Evolutionary conservation across 1,140 invertebrate species (phyloP), one percentile per base, ranked within the genome.

Genomic region (Cyphomyrmex costatus): DNA sequence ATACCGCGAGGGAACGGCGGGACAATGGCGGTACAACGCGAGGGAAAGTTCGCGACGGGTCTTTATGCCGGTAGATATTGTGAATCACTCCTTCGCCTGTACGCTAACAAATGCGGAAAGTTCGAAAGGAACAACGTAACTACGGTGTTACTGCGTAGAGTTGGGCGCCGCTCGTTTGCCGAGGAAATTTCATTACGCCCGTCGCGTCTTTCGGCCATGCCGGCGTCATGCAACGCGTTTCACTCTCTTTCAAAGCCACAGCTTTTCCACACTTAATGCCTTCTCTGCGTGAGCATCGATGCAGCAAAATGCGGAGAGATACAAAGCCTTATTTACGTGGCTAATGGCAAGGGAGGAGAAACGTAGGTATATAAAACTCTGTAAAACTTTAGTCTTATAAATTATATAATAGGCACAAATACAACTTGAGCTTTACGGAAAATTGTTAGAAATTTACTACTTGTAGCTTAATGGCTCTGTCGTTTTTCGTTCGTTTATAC

Each of bases 41-140:
- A n/a, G 14, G 21, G 58, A 73, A 82, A 74, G 79, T 83, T 83
- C 53, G 56, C 51, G 19, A 53, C 53, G 53, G 56, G 36, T 73
- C 68, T 83, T 83, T 73, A 83, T 36, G 14, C 68, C 24, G 79
- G 68, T n/a, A 73, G 68, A 74, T 61, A 74, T 53, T 60, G 51
- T 83, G 79, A 83, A 83, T 83, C 79, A 60, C 53, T 83, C 61
- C 51, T 83, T 74, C 51, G 78, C n/a, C 53, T 68, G 79, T n/a
- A 53, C 21, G 79, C 65, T 83, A 73, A 83, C 53, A 82, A 82
- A 73, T 82, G 79, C 66, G 79, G 68, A 73, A 83, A 83, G 79
- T 83, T 83, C 68, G 68, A 74, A 73, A 83, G 16, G 68, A 74
- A 60, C 53, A 74, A 36, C 66, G 53, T 63, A 83, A 83, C 68